Percentiles rank a stretch among this genome's conserved stretches.
These are phyloP conservation scores for Penaeus vannamei DNA, from an alignment of 1,140 invertebrate genomes.

Conservation along the genomic window DNA sequence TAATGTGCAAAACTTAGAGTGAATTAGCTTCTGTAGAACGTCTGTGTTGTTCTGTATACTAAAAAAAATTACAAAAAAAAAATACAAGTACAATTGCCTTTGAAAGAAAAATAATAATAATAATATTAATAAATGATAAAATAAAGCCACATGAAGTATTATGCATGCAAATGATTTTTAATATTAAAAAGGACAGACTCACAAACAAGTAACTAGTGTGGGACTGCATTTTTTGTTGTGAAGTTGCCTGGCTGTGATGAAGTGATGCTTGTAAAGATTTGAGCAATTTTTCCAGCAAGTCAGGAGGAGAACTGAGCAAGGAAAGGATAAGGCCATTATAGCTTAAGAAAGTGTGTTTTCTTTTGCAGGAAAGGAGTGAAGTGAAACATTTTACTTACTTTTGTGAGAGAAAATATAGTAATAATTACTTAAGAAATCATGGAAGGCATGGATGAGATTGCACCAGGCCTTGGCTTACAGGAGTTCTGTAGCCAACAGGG, in stretches of 20 bases:
- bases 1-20: conserved; percentile 64
- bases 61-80: conserved; percentile 37
- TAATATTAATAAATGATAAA: too few relatives aligned
- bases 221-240: conserved; percentile 14
- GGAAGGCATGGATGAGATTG: conserved; percentile 32
- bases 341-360: not conserved
- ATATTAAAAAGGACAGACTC: conserved; percentile 40
- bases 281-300: conserved; percentile 47
- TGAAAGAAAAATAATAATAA: conserved; percentile 35
- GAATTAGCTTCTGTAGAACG: conserved; percentile 63
- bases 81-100: conserved; percentile 64
- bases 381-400: not conserved
- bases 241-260: conserved; percentile 60
- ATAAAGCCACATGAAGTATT: conserved; percentile 60
- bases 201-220: conserved; percentile 30
- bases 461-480: conserved; percentile 47
- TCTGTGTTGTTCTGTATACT: conserved; percentile 64
- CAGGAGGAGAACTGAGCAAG: conserved; percentile 3
- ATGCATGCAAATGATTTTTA: conserved; percentile 62
- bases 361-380: conserved; percentile 28
- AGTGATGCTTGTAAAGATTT: conserved; percentile 43
- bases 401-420: conserved; percentile 12
- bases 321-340: too few relatives aligned
- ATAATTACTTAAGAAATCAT: not conserved
- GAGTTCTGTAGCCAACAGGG: conserved; percentile 59